A percentile compares a stretch with the other conserved stretches of the same genome.
phyloP scores from a whole-genome alignment of 53 echinoderm and acorn worm genomes.

The Stichopus horrens region DNA sequence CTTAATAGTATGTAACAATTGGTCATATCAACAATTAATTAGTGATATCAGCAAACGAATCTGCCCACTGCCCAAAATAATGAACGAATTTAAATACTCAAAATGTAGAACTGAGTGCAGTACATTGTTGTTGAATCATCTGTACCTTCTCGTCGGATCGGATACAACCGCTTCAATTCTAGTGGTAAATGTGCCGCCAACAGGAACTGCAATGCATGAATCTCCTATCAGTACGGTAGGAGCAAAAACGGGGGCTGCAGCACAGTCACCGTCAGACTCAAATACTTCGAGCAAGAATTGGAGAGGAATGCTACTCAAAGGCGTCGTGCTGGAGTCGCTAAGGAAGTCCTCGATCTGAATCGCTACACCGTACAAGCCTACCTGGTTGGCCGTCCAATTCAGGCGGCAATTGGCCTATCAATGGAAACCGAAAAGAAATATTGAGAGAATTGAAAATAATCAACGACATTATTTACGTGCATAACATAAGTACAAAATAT shows the following conservation, averaged over 20 bases:
- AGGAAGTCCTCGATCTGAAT: constrained; percentile 32
- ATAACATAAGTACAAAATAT: no score
- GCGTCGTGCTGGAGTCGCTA: not conserved
- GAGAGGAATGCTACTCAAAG: constrained; percentile 15
- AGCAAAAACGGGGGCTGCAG: not conserved
- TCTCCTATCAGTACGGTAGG: not conserved
- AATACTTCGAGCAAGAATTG: constrained; percentile 23
- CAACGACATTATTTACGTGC: no score
- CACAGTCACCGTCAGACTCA: not conserved
- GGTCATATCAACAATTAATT: not conserved
- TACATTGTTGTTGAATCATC: not conserved
- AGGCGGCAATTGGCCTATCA: not conserved
- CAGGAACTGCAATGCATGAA: constrained; percentile 4
- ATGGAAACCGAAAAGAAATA: no score
- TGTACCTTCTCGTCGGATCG: constrained; percentile 19
- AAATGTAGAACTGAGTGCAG: not conserved
- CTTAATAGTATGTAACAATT: no score
- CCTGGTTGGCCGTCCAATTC: not conserved
- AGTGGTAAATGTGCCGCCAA: constrained; percentile 16
- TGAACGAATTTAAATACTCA: not conserved
- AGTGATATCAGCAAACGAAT: not conserved
- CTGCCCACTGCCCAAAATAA: not conserved
- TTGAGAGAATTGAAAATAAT: no score
- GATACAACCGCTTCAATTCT: constrained; percentile 16
- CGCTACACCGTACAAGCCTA: constrained; percentile 12